Conservation (phyloP, 2,113 vertebrate species). For the Limnothrissa miodon region DNA sequence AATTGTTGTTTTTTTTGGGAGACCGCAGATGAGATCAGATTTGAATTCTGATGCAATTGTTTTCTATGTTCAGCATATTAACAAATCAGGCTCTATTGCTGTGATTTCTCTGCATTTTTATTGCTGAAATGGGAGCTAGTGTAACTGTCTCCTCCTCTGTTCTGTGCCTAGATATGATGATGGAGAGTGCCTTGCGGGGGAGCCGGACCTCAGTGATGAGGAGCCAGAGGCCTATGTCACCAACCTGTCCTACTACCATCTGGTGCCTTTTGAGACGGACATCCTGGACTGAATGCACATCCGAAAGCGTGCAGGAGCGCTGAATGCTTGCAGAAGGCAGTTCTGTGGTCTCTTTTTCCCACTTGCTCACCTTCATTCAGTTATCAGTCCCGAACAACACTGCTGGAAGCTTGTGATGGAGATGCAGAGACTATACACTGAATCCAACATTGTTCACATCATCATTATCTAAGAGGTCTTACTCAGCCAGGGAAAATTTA, state of each 20-base stretch:
- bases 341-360: background rate
- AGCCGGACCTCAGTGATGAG: constrained; percentile 75
- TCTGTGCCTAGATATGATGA: constrained; percentile 81
- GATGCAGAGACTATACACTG: background rate
- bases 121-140: background rate
- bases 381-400: background rate
- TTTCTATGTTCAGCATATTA: background rate
- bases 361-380: background rate
- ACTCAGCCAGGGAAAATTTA: background rate
- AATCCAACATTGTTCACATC: background rate
- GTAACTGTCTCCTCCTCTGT: constrained; percentile 17
- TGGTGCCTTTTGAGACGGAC: constrained; percentile 95
- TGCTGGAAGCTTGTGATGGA: background rate
- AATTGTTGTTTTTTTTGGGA: background rate
- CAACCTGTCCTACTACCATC: constrained; percentile 95
- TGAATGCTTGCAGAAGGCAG: background rate
- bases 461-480: background rate
- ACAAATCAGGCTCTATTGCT: background rate
- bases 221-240: constrained; percentile 91
- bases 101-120: background rate
- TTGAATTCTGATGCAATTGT: background rate
- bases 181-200: constrained; percentile 78
- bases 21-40: background rate
- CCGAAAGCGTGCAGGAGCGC: constrained; percentile 2
- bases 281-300: constrained; percentile 77